These are phyloP conservation scores for Artibeus jamaicensis DNA, from an alignment of 2,797 vertebrate genomes.

Conservation along the genomic window DNA sequence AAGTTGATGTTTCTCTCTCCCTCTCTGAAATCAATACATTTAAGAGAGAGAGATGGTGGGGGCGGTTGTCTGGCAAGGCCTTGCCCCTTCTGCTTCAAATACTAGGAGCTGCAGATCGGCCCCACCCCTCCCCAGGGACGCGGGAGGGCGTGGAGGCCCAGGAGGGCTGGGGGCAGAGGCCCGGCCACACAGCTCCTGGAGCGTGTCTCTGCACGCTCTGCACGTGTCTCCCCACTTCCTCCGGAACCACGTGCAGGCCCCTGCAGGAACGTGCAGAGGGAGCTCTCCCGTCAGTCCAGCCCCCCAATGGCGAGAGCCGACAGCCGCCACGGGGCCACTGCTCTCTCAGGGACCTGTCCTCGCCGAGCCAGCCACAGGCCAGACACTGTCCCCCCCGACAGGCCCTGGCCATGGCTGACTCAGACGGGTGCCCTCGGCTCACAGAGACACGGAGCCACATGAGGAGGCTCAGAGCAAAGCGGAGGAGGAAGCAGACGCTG, in stretches of 20 bases:
- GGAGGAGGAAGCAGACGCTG: not conserved
- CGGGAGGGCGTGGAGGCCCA: not conserved
- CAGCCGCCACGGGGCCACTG: fast-evolving
- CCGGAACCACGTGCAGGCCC: not conserved
- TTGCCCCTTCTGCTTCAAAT: not conserved
- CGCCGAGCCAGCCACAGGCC: not conserved
- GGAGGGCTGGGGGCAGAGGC: not conserved
- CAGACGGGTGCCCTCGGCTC: not conserved
- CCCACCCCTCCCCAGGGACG: not conserved
- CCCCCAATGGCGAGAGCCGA: fast-evolving
- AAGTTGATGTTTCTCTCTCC: no score
- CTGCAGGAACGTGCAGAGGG: fast-evolving
- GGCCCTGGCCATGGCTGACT: not conserved
- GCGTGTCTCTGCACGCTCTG: no score
- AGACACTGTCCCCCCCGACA: not conserved
- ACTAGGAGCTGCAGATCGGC: not conserved
- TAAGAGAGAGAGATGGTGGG: no score
- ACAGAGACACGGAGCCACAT: fast-evolving
- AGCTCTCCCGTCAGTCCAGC: fast-evolving
- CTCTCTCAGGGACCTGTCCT: not conserved
- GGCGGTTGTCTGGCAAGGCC: not conserved
- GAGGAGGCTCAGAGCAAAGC: fast-evolving
- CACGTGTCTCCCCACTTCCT: not conserved
- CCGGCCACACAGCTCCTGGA: fast-evolving
- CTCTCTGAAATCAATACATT: no score